Conservation (phyloP, 2,113 vertebrate species). For the Pterocles gutturalis region DNA sequence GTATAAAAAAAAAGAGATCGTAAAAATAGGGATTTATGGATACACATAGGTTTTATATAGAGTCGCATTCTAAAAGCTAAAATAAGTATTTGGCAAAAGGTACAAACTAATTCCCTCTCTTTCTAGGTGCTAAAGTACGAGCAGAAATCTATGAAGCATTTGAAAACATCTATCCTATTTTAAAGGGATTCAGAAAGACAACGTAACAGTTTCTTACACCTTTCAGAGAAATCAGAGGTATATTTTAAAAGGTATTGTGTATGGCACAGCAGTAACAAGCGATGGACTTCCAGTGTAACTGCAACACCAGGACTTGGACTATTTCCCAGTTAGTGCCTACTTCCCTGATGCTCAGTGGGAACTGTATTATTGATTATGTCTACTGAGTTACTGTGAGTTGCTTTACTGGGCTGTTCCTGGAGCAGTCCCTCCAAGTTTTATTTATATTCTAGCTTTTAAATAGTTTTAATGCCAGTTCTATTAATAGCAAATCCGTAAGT, state of each 20-base stretch:
- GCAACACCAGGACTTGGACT: constrained; percentile 59
- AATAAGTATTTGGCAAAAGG: neutral
- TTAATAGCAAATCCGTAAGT: constrained; percentile 46
- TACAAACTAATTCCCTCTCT: neutral
- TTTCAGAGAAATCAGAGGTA: constrained; percentile 26
- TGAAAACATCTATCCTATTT: constrained; percentile 99
- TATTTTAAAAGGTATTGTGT: constrained; percentile 56
- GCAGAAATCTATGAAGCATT: constrained; percentile 98
- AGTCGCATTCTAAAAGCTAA: neutral
- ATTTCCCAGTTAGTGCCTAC: constrained; percentile 55
- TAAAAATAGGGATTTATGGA: neutral
- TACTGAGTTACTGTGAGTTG: constrained; percentile 70
- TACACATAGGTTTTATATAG: neutral
- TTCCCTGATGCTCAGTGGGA: constrained; percentile 28
- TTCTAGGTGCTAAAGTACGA: constrained; percentile 95
- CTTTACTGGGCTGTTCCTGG: constrained; percentile 54
- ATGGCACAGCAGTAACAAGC: constrained; percentile 56
- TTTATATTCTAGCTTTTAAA: constrained; percentile 80
- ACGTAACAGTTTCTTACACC: constrained; percentile 81
- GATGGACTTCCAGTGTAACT: constrained; percentile 40
- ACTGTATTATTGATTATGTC: constrained; percentile 45
- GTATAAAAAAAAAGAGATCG: neutral
- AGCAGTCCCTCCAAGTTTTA: constrained; percentile 63
- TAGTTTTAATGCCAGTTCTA: constrained; percentile 70
- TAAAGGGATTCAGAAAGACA: constrained; percentile 98